A percentile compares a stretch with the other conserved stretches of the same genome.
phyloP scores from a whole-genome alignment of 2,797 vertebrate genomes.

The Micrastur ruficollis region DNA sequence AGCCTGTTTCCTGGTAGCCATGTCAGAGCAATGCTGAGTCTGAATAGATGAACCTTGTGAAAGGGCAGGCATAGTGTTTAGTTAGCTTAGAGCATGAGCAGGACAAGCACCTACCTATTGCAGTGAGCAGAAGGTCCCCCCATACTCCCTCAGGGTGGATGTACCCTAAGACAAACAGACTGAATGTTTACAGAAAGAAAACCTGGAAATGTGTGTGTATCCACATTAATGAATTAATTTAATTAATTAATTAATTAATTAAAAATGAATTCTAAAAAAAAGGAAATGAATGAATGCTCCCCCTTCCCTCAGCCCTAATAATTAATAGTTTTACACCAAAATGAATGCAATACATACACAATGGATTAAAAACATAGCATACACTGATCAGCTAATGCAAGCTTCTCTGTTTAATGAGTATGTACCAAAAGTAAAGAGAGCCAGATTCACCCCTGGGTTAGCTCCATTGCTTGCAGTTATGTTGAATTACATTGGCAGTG shows the following conservation, averaged over 20 bases:
- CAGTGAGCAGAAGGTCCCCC: not conserved
- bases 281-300: not conserved
- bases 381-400: not conserved
- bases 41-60: not conserved
- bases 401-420: not conserved
- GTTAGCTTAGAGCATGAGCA: not conserved
- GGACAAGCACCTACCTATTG: no score
- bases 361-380: not conserved
- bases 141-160: not conserved
- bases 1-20: not conserved
- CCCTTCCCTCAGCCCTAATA: not conserved
- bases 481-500: constrained; percentile 5
- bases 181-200: not conserved
- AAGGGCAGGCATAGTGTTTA: not conserved
- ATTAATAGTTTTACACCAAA: not conserved
- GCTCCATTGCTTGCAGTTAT: not conserved
- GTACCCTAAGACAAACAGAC: not conserved
- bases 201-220: not conserved
- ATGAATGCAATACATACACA: not conserved
- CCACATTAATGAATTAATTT: no score
- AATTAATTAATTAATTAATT: no score
- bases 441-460: not conserved
- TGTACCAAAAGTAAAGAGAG: not conserved
- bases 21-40: not conserved
- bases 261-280: not conserved